Evolutionary conservation across 1,140 invertebrate genomes (phyloP), one percentile per base, ranked within the genome.

Genomic region (Bombus vancouverensis): DNA sequence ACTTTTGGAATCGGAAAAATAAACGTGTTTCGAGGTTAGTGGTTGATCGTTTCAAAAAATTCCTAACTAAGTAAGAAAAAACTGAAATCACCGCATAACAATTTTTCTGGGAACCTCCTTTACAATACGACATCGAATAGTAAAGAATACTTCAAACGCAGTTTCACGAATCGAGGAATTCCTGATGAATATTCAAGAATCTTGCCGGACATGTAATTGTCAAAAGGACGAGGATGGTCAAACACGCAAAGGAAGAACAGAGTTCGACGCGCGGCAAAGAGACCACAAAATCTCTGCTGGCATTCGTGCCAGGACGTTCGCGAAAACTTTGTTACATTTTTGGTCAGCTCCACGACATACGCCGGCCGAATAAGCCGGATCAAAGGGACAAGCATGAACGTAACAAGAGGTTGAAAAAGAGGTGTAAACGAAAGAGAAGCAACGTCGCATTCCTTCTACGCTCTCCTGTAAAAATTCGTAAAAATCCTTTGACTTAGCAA

Each of bases 271-370:
- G 71, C 88, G 85, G 89, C 93, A 94, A 94, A 94, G 93, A 90
- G 92, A 94, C 93, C 94, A 90, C 93, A 93, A 92, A 95, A 94
- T 94, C 92, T 93, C 91, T 87, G 86, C 88, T 89, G 85, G 87
- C 91, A 91, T 93, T 88, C 88, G 85, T 92, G 78, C 85, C 86
- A 85, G 90, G 91, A 90, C 89, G 87, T 92, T 92, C 86, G 87
- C 86, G 84, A 83, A 92, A 95, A 94, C 93, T 94, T 95, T 95
- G 93, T 94, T 94, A 93, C 91, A 94, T 94, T 95, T 94, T 95
- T 94, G 91, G 91, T 92, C 90, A 82, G 87, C 89, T 92, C 86
- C 89, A 88, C 87, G 90, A 93, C 92, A 86, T 82, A 90, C 86
- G 85, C 87, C 76, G 88, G 85, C 91, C 87, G 88, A 92, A 87